phyloP scores from a whole-genome alignment of 2,797 vertebrate species.

The Eutrigla gurnardus region DNA sequence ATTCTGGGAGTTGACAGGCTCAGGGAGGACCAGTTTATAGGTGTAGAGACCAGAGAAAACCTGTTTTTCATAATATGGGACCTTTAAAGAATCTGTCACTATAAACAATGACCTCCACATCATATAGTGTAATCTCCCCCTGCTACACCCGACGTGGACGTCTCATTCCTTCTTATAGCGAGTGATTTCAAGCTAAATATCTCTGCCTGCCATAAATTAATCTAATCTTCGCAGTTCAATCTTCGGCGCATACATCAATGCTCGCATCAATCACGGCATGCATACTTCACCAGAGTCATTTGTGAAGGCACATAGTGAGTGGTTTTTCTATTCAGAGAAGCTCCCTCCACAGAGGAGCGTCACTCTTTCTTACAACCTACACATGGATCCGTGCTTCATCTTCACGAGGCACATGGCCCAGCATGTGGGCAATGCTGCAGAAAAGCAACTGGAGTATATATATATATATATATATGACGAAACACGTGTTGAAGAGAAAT shows the following conservation, averaged over 20 bases:
- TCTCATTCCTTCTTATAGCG: not conserved
- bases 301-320: slow-evolving; percentile 13
- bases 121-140: not conserved
- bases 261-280: slow-evolving; percentile 21
- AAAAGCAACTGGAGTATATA: slow-evolving; percentile 6
- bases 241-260: slow-evolving; percentile 24
- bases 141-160: not conserved
- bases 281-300: slow-evolving; percentile 31
- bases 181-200: slow-evolving; percentile 12
- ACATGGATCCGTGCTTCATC: slow-evolving; percentile 25
- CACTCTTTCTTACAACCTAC: slow-evolving; percentile 20
- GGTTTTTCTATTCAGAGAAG: slow-evolving; percentile 6
- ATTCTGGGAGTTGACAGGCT: too few relatives aligned
- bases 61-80: too few relatives aligned
- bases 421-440: slow-evolving; percentile 38
- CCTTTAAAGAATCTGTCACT: not conserved
- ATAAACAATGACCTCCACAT: not conserved
- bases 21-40: too few relatives aligned
- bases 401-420: slow-evolving; percentile 29
- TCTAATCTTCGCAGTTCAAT: slow-evolving; percentile 24
- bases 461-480: not conserved
- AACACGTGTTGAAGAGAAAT: slow-evolving; percentile 23
- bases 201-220: slow-evolving; percentile 14
- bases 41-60: too few relatives aligned
- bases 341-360: slow-evolving; percentile 10